Evolutionary conservation across 2,888 invertebrate genomes (phyloP).

Genomic region (Cheilosia urbana): DNA sequence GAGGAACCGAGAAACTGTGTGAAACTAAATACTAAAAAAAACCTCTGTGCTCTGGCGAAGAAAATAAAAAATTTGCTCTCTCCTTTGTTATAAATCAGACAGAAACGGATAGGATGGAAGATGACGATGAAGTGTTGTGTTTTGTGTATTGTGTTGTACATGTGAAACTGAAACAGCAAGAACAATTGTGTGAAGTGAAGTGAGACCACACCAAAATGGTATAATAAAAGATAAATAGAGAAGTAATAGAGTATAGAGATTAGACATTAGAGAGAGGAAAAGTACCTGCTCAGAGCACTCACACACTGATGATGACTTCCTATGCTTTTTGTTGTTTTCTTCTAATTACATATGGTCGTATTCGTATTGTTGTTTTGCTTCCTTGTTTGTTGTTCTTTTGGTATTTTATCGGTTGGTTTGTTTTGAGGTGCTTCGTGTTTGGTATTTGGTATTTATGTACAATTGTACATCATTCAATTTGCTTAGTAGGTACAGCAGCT

Average conservation of each 20-base stretch:
- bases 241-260: neutral
- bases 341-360: slow-evolving; percentile 44
- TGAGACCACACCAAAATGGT: slow-evolving; percentile 3
- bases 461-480: too few species aligned
- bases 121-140: slow-evolving; percentile 17
- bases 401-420: slow-evolving; percentile 55
- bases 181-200: neutral
- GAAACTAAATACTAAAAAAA: slow-evolving; percentile 40
- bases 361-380: slow-evolving; percentile 66
- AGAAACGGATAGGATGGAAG: slow-evolving; percentile 20
- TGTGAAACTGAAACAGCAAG: slow-evolving; percentile 32
- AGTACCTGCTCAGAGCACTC: slow-evolving; percentile 11
- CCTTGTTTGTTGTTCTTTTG: slow-evolving; percentile 73
- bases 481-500: slow-evolving; percentile 35
- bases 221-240: slow-evolving; percentile 8
- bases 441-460: too few species aligned
- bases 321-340: slow-evolving; percentile 13
- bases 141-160: too few species aligned
- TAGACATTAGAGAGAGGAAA: slow-evolving; percentile 2
- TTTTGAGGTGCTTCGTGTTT: slow-evolving; percentile 48
- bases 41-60: slow-evolving; percentile 19
- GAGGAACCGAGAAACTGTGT: slow-evolving; percentile 43
- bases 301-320: neutral
- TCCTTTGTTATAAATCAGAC: slow-evolving; percentile 29
- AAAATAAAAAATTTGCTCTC: slow-evolving; percentile 37